phyloP scores from a whole-genome alignment of 2,113 vertebrate genomes.

The Grallaria varia region DNA sequence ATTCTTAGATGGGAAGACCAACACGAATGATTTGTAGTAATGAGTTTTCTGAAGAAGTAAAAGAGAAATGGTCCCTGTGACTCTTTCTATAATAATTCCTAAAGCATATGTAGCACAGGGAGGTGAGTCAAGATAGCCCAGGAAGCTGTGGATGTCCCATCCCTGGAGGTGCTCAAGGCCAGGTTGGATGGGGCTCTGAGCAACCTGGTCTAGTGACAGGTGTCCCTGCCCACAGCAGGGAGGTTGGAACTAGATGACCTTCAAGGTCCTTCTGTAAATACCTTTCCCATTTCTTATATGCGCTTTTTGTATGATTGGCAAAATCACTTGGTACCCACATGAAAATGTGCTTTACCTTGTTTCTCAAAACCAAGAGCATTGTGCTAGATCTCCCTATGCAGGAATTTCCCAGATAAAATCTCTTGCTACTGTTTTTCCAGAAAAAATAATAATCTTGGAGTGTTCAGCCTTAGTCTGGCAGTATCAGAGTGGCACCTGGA shows the following conservation, averaged over 20 bases:
- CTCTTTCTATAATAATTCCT: background rate
- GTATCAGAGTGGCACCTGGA: background rate
- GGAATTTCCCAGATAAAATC: constrained; percentile 39
- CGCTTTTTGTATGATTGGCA: background rate
- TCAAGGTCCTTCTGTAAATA: background rate
- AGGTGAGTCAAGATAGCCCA: background rate
- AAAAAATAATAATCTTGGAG: constrained; percentile 3
- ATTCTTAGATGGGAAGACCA: background rate
- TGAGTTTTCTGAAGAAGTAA: background rate
- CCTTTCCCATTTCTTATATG: background rate
- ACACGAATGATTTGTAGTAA: background rate
- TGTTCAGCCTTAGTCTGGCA: background rate
- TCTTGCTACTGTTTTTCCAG: background rate
- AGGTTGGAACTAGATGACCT: background rate
- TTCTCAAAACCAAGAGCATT: background rate
- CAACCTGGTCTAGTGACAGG: background rate
- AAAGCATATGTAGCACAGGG: background rate
- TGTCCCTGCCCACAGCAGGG: background rate
- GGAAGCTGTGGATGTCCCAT: background rate
- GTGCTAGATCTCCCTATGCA: background rate
- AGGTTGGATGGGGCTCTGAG: background rate
- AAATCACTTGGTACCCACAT: background rate
- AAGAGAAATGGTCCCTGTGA: background rate
- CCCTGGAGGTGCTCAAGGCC: background rate
- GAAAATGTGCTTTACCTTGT: background rate